Conservation (phyloP, 2,797 vertebrate species). For the Sphenodon punctatus region DNA sequence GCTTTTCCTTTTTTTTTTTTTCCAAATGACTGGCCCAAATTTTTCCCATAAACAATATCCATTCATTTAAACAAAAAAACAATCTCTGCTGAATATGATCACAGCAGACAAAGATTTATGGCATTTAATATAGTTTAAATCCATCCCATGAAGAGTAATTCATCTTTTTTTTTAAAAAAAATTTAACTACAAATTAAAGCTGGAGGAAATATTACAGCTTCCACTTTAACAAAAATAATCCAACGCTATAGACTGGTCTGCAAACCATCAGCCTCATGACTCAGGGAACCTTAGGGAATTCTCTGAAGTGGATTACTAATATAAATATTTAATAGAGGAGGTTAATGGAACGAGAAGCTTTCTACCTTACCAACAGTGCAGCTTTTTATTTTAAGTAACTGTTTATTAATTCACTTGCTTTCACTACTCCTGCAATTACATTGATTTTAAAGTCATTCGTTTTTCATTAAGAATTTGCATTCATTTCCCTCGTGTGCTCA, state of each 20-base stretch:
- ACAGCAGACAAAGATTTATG: constrained; percentile 60
- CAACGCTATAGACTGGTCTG: not conserved
- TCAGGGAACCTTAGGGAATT: not conserved
- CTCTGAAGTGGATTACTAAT: not conserved
- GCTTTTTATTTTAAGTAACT: not conserved
- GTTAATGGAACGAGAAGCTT: not conserved
- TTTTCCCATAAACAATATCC: constrained; percentile 14
- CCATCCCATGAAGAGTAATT: constrained; percentile 33
- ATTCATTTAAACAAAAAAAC: constrained; percentile 34
- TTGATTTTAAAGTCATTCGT: not conserved
- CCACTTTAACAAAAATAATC: not conserved
- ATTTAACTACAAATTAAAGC: constrained; percentile 51
- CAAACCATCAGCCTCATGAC: not conserved
- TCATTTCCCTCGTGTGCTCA: not conserved
- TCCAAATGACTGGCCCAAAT: not conserved
- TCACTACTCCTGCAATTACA: not conserved
- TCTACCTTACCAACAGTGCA: not conserved
- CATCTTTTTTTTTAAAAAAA: constrained; percentile 37
- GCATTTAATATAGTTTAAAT: constrained; percentile 62
- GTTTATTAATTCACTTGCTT: not conserved
- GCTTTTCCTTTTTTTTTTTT: not conserved
- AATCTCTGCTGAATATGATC: constrained; percentile 7
- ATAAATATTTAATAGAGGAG: not conserved
- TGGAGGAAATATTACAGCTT: constrained; percentile 1
- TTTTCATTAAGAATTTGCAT: not conserved